These are phyloP conservation scores for Chascanopsetta lugubris DNA, from an alignment of 2,113 vertebrate species.

Conservation along the genomic window DNA sequence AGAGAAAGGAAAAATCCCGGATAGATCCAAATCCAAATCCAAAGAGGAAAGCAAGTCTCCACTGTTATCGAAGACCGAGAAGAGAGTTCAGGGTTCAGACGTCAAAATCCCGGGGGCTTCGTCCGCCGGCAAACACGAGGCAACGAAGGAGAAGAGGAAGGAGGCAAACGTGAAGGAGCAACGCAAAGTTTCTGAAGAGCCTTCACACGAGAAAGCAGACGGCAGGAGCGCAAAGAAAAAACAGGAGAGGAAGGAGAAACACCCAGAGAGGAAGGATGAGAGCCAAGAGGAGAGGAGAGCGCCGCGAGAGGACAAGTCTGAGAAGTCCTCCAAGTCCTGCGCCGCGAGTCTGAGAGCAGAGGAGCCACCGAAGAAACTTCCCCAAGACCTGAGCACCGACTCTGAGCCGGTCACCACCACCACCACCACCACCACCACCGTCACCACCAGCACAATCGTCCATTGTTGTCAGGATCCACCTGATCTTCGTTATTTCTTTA, in stretches of 20 bases:
- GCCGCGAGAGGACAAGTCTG: slow-evolving; percentile 41
- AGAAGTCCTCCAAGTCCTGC: slow-evolving; percentile 38
- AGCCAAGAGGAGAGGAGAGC: slow-evolving; percentile 53
- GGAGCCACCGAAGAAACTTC: slow-evolving; percentile 39
- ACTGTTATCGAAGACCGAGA: slow-evolving; percentile 79
- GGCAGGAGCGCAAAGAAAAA: slow-evolving; percentile 67
- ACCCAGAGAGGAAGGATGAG: slow-evolving; percentile 66
- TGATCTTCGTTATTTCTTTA: no score
- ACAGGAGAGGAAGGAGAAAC: slow-evolving; percentile 69
- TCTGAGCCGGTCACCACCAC: slow-evolving; percentile 74
- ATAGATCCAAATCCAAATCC: slow-evolving; percentile 86
- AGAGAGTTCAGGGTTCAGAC: slow-evolving; percentile 78
- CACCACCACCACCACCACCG: slow-evolving; percentile 29
- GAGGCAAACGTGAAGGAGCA: slow-evolving; percentile 84
- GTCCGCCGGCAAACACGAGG: slow-evolving; percentile 64
- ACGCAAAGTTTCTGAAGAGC: slow-evolving; percentile 77
- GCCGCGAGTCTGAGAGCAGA: slow-evolving; percentile 19
- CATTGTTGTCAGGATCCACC: no score
- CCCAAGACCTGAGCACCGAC: slow-evolving; percentile 64
- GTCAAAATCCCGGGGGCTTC: slow-evolving; percentile 78
- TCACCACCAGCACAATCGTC: no score
- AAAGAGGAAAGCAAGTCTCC: slow-evolving; percentile 83
- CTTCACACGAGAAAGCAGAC: slow-evolving; percentile 61
- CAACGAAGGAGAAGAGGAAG: slow-evolving; percentile 83
- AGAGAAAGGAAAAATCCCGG: slow-evolving; percentile 81